phyloP scores from a whole-genome alignment of 2,113 vertebrate species.

The Tylochromis polylepis region DNA sequence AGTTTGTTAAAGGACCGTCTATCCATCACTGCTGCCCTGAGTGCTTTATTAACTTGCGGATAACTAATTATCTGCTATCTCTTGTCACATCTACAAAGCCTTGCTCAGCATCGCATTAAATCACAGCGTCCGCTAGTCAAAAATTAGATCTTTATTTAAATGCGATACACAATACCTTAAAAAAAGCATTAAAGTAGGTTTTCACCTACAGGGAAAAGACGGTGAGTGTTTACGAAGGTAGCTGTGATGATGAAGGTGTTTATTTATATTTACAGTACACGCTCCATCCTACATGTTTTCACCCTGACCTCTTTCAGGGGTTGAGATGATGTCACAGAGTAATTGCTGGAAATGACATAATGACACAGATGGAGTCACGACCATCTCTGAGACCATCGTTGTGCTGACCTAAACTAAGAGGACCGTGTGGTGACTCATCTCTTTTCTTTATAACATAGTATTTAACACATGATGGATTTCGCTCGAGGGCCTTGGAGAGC shows the following conservation, averaged over 20 bases:
- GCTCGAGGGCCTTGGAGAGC: neutral
- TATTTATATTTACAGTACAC: neutral
- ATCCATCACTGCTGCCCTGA: constrained; percentile 26
- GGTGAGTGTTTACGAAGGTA: neutral
- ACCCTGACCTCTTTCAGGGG: neutral
- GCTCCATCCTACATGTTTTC: neutral
- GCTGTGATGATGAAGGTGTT: neutral
- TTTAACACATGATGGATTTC: constrained; percentile 45
- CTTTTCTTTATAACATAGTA: constrained; percentile 40
- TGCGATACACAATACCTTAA: neutral
- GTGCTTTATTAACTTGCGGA: constrained; percentile 44
- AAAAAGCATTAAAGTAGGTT: neutral
- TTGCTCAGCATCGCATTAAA: neutral
- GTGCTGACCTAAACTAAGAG: constrained; percentile 12
- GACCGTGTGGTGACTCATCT: constrained; percentile 41
- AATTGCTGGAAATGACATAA: constrained; percentile 50
- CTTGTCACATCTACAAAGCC: constrained; percentile 12
- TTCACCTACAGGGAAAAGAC: neutral
- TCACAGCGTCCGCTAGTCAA: neutral
- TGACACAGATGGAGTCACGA: constrained; percentile 45
- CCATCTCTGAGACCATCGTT: constrained; percentile 30
- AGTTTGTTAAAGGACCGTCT: constrained; percentile 40
- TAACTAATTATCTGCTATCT: constrained; percentile 42
- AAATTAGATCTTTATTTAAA: neutral
- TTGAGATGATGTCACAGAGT: constrained; percentile 37